Evolutionary conservation across 1,140 invertebrate species (phyloP), one percentile per base, ranked within the genome.

Genomic region (Ooceraea biroi): DNA sequence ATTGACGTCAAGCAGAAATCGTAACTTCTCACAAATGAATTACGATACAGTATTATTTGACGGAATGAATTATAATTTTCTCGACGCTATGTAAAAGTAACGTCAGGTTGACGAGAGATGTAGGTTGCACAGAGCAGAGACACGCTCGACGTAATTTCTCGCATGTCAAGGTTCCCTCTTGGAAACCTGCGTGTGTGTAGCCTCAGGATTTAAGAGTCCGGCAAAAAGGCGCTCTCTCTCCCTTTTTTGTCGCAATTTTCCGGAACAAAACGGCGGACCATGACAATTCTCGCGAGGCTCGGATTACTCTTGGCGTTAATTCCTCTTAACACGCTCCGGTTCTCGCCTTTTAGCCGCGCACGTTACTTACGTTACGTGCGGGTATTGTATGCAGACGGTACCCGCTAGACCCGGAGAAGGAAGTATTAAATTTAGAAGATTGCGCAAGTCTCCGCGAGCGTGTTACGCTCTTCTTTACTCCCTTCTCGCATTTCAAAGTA

Each of bases 361-460:
- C 73, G 65, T 87, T 88, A 87, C 86, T 73, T 84, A 72, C 68
- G 36, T 87, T 88, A 88, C 86, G 66, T 84, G 72, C 36, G 52
- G 71, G 82, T 87, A 87, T 80, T 69, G 83, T 84, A 80, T 58
- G 83, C 58, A 66, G 50, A 22, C 22, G 65, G 12, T 41, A 41
- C 52, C 17, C 36, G 68, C 44, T 73, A 57, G 73, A 63, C 55
- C 46, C 60, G 50, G 25, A 19, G 61, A 36, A 80, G 85, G 85
- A 88, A 84, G 82, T 88, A 87, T 88, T 87, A 88, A 87, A 86
- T 88, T 88, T 58, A 84, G 84, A 74, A 76, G 63, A 69, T 69
- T 69, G 48, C 50, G 41, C 72, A 66, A 72, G 58, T 65, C 66
- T 61, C 36, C 25, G 22, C n/a, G n/a, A n/a, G n/a, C n/a, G 25